A percentile compares a stretch with the other conserved stretches of the same genome.
These are phyloP conservation scores for Bubo scandiacus DNA, from an alignment of 2,113 vertebrate species.

Conservation along the genomic window DNA sequence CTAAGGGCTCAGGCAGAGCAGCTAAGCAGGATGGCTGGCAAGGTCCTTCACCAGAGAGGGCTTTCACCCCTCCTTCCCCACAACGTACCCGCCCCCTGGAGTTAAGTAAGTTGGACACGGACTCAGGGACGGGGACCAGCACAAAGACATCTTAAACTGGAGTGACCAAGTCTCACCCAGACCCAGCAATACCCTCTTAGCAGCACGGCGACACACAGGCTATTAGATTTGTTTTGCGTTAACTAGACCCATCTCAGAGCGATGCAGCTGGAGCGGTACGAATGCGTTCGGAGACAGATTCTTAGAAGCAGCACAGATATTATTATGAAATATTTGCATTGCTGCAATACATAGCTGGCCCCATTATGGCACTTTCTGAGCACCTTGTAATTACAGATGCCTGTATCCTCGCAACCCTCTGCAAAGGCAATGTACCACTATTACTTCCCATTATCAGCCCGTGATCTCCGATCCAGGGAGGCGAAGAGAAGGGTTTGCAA, in stretches of 20 bases:
- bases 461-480: neutral
- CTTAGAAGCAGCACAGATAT: neutral
- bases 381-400: neutral
- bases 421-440: neutral
- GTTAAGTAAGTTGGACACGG: fast-evolving
- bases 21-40: fast-evolving
- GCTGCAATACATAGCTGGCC: neutral
- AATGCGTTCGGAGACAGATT: fast-evolving
- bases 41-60: neutral
- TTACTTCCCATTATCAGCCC: neutral
- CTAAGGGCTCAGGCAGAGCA: fast-evolving
- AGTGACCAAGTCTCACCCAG: neutral
- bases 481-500: neutral
- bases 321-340: neutral
- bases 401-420: neutral
- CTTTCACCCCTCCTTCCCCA: neutral
- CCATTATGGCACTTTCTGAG: neutral
- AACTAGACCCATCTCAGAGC: neutral
- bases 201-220: neutral
- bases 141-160: neutral
- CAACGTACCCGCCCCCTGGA: fast-evolving
- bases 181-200: fast-evolving
- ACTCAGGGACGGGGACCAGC: neutral
- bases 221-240: fast-evolving
- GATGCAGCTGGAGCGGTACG: neutral